A percentile compares a stretch with the other conserved stretches of the same genome.
Evolutionary conservation across 53 echinoderm and acorn worm species (phyloP).

Genomic region (Temnopleurus reevesii): DNA sequence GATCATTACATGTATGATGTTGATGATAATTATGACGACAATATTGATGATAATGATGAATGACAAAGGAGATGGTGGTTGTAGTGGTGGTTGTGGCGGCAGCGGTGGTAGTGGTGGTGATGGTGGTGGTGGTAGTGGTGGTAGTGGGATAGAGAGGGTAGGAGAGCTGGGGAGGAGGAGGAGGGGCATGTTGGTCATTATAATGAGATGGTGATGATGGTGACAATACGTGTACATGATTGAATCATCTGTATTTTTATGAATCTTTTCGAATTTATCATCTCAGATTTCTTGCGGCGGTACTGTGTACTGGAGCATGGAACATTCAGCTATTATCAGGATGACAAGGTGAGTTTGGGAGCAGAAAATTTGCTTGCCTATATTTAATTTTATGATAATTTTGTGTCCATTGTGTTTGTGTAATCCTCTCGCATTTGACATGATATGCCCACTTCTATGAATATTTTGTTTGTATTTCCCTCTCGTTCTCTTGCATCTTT

Average conservation of each 20-base stretch:
- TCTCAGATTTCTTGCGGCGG: conserved; percentile 77
- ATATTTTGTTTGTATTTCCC: too few species aligned
- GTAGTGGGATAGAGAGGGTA: background rate
- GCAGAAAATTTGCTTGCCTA: too few species aligned
- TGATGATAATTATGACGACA: background rate
- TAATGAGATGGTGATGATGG: background rate
- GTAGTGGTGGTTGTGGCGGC: background rate
- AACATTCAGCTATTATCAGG: conserved; percentile 82
- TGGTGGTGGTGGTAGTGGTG: conserved; percentile 16
- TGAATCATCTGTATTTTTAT: background rate
- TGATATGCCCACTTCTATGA: too few species aligned
- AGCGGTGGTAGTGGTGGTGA: background rate
- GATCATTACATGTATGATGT: background rate
- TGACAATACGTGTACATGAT: background rate
- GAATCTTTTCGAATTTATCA: background rate
- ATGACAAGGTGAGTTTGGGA: conserved; percentile 78
- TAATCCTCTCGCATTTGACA: too few species aligned
- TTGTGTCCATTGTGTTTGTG: too few species aligned
- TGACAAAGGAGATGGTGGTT: background rate
- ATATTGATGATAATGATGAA: background rate
- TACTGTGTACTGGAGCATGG: conserved; percentile 93
- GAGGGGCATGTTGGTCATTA: background rate
- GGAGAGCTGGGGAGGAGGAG: too few species aligned
- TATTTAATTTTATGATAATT: too few species aligned
- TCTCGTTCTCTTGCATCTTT: too few species aligned